These are phyloP conservation scores for Bombyx mori DNA, from an alignment of 1,140 invertebrate genomes.

Conservation along the genomic window DNA sequence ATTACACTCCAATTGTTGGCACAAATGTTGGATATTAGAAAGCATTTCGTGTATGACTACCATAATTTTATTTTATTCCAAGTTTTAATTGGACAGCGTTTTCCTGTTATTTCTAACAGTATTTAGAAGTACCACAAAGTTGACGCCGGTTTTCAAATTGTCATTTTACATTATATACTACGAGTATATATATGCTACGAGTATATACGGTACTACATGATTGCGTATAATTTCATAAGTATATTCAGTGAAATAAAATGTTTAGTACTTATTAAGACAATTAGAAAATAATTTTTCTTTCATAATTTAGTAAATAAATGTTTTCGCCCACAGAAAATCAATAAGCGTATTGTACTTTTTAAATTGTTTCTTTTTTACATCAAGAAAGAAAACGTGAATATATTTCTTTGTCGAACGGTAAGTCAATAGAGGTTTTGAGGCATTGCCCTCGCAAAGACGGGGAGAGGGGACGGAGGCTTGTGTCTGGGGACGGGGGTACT, in stretches of 20 bases:
- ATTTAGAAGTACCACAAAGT: too few relatives aligned
- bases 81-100: conserved; percentile 19
- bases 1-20: conserved; percentile 64
- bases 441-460: conserved; percentile 52
- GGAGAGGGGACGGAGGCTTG: conserved; percentile 21
- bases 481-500: conserved; percentile 65
- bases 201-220: too few relatives aligned
- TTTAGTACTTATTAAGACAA: too few relatives aligned
- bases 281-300: too few relatives aligned
- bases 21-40: conserved; percentile 66
- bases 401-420: conserved; percentile 56
- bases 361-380: not conserved
- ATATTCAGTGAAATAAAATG: too few relatives aligned
- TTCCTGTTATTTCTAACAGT: not conserved
- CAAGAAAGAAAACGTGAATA: conserved; percentile 55
- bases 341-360: not conserved
- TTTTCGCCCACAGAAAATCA: too few relatives aligned
- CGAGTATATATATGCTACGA: too few relatives aligned
- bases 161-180: too few relatives aligned
- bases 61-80: conserved; percentile 29
- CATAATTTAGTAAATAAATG: too few relatives aligned
- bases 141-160: too few relatives aligned
- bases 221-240: too few relatives aligned
- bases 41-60: conserved; percentile 51
- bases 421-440: conserved; percentile 65